These are phyloP conservation scores for Loxodonta africana DNA, from an alignment of 2,113 vertebrate species.

Conservation along the genomic window DNA sequence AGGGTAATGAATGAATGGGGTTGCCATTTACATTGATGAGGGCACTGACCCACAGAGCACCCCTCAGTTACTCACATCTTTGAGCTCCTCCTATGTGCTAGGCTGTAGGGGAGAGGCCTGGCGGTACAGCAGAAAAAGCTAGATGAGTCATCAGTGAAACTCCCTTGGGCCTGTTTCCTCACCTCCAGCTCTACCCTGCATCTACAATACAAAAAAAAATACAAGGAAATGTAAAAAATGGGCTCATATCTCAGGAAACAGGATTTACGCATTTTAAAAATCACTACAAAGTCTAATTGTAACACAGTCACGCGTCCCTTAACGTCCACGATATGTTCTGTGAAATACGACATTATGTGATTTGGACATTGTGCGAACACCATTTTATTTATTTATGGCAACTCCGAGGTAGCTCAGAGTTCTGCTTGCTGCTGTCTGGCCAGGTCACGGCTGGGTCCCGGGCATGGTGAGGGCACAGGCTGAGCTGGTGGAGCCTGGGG, in stretches of 20 bases:
- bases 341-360: too few relatives aligned
- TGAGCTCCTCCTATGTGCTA: background rate
- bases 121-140: background rate
- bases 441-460: too few relatives aligned
- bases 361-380: too few relatives aligned
- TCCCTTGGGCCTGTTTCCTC: background rate
- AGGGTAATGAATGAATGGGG: fast-evolving
- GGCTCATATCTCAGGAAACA: background rate
- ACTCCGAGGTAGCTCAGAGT: too few relatives aligned
- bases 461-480: too few relatives aligned
- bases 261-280: background rate
- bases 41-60: background rate
- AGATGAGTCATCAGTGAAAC: background rate
- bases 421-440: too few relatives aligned
- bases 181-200: background rate
- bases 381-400: too few relatives aligned
- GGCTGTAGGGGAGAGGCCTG: background rate
- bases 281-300: background rate
- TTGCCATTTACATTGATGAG: fast-evolving
- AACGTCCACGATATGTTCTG: too few relatives aligned
- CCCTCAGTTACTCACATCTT: background rate
- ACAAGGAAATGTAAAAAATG: background rate
- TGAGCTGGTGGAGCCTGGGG: too few relatives aligned
- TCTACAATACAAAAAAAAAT: background rate
- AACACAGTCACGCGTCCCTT: background rate